phyloP scores from a whole-genome alignment of 2,797 vertebrate species.

The Lepilemur septentrionalis region DNA sequence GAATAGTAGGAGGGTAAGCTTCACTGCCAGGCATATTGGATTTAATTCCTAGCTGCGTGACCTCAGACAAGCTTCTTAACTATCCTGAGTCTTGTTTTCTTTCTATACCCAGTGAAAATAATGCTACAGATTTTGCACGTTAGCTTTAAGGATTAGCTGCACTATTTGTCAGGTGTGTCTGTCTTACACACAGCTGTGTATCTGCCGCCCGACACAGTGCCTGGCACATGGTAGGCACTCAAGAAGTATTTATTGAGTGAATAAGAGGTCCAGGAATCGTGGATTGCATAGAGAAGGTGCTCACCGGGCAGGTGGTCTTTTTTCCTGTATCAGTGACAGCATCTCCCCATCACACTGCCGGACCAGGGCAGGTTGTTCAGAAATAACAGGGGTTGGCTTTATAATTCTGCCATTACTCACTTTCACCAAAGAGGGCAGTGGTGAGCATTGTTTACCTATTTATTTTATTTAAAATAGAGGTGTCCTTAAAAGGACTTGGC shows the following conservation, averaged over 20 bases:
- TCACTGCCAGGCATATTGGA: neutral
- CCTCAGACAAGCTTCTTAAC: neutral
- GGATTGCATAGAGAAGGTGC: neutral
- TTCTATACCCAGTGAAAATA: neutral
- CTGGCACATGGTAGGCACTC: neutral
- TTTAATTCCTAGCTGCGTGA: neutral
- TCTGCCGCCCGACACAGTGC: neutral
- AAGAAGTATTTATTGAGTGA: neutral
- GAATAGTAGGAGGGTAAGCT: neutral
- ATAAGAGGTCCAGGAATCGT: neutral
- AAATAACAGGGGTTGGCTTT: neutral
- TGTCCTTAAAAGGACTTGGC: neutral
- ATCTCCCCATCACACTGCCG: neutral
- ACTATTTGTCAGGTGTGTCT: neutral
- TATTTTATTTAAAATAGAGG: neutral
- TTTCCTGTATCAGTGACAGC: neutral
- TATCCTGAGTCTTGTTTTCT: neutral
- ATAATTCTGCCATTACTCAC: neutral
- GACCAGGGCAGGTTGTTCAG: neutral
- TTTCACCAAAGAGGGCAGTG: constrained; percentile 49
- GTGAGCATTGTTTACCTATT: neutral
- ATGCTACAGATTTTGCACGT: neutral
- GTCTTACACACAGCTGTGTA: neutral
- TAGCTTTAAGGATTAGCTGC: neutral
- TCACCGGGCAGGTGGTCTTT: neutral